phyloP scores from a whole-genome alignment of 2,113 vertebrate species.

The Scomber scombrus region DNA sequence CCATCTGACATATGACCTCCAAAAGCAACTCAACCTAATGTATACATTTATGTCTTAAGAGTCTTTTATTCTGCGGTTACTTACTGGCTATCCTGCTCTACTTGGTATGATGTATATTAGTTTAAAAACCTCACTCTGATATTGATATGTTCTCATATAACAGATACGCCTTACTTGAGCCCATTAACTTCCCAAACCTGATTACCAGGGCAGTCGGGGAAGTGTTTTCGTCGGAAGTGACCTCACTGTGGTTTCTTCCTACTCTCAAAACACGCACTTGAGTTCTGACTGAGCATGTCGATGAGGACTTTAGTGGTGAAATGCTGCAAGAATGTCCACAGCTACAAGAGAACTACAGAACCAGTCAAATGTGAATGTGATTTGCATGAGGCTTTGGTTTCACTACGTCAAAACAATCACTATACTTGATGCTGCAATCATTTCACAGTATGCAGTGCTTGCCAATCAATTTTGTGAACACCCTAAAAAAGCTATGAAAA shows the following conservation, averaged over 20 bases:
- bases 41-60: conserved; percentile 26
- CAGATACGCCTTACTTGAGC: conserved; percentile 19
- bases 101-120: conserved; percentile 36
- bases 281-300: conserved; percentile 4
- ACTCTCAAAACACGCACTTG: neutral
- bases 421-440: neutral
- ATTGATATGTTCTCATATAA: conserved; percentile 45
- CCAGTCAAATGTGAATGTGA: too few relatives aligned
- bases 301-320: neutral
- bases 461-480: too few relatives aligned
- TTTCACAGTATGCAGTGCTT: too few relatives aligned
- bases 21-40: conserved; percentile 29
- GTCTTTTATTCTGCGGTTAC: conserved; percentile 1
- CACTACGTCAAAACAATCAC: neutral
- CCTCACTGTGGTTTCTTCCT: conserved; percentile 23
- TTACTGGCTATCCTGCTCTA: neutral
- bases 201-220: conserved; percentile 54
- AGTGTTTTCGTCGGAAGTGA: conserved; percentile 48
- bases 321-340: neutral
- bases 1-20: conserved; percentile 29
- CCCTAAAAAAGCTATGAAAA: conserved; percentile 19
- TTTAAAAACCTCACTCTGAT: conserved; percentile 61
- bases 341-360: too few relatives aligned
- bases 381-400: too few relatives aligned
- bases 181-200: conserved; percentile 45